Base-by-base conservation (phyloP, 2,888 invertebrate genomes). In the Hypomecis atomaria region DNA sequence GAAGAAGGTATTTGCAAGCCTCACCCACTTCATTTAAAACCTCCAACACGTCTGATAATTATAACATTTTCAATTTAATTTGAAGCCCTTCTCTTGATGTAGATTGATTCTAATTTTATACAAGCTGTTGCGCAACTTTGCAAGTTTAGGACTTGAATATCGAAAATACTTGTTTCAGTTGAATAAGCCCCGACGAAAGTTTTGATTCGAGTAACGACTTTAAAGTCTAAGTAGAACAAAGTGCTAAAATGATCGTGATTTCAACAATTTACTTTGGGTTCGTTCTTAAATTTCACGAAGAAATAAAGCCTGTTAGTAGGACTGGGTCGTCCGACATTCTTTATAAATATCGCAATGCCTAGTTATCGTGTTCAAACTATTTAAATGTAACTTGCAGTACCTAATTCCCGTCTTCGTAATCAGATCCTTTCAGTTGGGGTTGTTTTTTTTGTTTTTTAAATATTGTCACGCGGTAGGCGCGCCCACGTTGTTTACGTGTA, bases 41-140 rank as follows among this genome's bases (percentile, higher is more conserved):
- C 3, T 23, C 23, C 23, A 23, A 23, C 3, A 23, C 3, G 23
- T 23, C 3, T 23, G 23, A 23, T 23, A 23, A 23, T 23, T 23
- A 23, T 23, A 23, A 23, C 23, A 23, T 23, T 62, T 62, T 61
- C 37, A 44, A 63, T 65, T 66, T 67, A 65, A 66, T 70, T 67
- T 65, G 52, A 56, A 34, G 23, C 59, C 53, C 10, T 66, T 66
- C 50, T 53, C 61, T 63, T 65, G 42, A 56, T 56, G 56, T 47
- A 42, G 44, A 56, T 65, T 48, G 52, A 11, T 43, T 60, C 48
- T 60, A 45, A 65, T 59, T 55, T 57, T 56, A 48, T 48, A 57
- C 56, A 57, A 56, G 56, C 64, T 59, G 64, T 52, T 59, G 11
- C 52, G 47, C 5, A 50, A 64, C 47, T 63, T 59, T 45, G 59